Evolutionary conservation across 2,888 invertebrate genomes (phyloP), one percentile per base, ranked within the genome.

Genomic region (Leucophenga montana): DNA sequence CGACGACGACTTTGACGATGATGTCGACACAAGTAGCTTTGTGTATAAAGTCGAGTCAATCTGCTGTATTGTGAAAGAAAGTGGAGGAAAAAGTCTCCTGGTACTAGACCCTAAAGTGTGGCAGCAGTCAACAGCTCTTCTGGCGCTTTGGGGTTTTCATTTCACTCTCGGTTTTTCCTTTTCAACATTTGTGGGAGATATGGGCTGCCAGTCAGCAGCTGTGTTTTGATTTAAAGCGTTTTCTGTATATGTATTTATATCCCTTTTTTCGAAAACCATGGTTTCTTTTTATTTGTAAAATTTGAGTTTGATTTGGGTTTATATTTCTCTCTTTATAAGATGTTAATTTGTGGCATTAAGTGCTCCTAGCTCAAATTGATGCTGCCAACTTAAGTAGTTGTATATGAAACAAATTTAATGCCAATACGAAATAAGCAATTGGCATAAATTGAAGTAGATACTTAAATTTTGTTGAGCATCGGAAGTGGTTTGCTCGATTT

Each of bases 41-140:
- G 48, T 27, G 56, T 11, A 39, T 39, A 39, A 39, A 56, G 56
- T 56, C 8, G 13, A 27, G 39, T n/a, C n/a, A n/a, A n/a, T n/a
- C n/a, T n/a, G n/a, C n/a, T n/a, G n/a, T 27, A 27, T 27, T 27
- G 27, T 27, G 27, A 27, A n/a, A 46, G n/a, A 46, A 13, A 46
- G 46, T 14, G 46, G 46, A 4, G 46, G n/a, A 50, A 50, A 50
- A 50, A 50, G 50, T 50, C 50, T 18, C n/a, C n/a, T 50, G 50
- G 50, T 39, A 39, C 39, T 64, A 64, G 46, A 48, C 48, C 62
- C 48, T 48, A 64, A 64, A 48, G 62, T 64, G 62, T 64, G 62
- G 61, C 44, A 56, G 11, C 56, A 50, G n/a, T n/a, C n/a, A n/a
- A n/a, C 16, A 50, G 8, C 50, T 46, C 14, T n/a, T 46, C 16